Conservation (phyloP, 2,888 invertebrate species). For the Amphipyra berbera region DNA sequence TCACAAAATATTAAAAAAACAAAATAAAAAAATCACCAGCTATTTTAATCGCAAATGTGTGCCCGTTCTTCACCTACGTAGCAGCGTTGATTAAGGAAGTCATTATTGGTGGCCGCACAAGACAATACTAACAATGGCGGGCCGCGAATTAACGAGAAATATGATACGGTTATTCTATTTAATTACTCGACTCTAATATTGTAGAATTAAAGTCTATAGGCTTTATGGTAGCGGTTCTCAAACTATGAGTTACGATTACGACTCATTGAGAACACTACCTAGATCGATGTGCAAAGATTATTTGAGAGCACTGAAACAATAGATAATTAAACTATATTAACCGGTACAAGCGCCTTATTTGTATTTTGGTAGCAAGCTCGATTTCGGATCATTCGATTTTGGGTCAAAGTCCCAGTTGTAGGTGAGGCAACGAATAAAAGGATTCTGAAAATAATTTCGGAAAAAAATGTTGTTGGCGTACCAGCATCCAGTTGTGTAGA, state of each 20-base stretch:
- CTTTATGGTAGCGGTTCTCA: constrained; percentile 12
- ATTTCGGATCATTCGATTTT: too few relatives aligned
- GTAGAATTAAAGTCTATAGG: constrained; percentile 13
- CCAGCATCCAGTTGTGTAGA: too few relatives aligned
- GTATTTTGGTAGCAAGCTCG: too few relatives aligned
- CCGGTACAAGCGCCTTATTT: too few relatives aligned
- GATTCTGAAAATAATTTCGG: too few relatives aligned
- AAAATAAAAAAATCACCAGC: neutral
- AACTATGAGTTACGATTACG: neutral
- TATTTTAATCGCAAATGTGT: constrained; percentile 49
- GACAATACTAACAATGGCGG: constrained; percentile 56
- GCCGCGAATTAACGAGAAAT: constrained; percentile 37
- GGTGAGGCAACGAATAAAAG: too few relatives aligned
- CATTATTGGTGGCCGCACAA: constrained; percentile 65
- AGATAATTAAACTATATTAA: too few relatives aligned
- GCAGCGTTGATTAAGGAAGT: constrained; percentile 74
- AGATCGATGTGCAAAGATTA: too few relatives aligned
- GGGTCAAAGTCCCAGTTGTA: too few relatives aligned
- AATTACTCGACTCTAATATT: constrained; percentile 24
- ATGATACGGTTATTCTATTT: constrained; percentile 20
- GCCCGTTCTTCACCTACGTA: constrained; percentile 43
- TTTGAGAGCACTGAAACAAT: too few relatives aligned
- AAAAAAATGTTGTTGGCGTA: too few relatives aligned
- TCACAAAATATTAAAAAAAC: neutral
- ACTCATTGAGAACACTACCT: neutral